Evolutionary conservation across 2,888 invertebrate genomes (phyloP).

Genomic region (Volucella inanis): DNA sequence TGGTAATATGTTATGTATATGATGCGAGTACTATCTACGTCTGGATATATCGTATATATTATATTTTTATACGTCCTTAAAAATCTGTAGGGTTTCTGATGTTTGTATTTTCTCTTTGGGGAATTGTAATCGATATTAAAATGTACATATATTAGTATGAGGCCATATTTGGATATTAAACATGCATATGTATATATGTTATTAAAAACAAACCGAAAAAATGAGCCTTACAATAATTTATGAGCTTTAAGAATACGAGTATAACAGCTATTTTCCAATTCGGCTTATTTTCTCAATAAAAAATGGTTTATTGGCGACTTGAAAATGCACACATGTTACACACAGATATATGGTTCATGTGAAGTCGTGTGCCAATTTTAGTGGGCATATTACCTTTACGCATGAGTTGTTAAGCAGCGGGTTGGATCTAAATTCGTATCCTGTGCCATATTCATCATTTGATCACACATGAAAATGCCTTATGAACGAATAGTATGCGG

Average conservation of each 20-base stretch:
- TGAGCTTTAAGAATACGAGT: slow-evolving; percentile 42
- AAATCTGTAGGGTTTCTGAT: slow-evolving; percentile 27
- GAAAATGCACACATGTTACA: slow-evolving; percentile 1
- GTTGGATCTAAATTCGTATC: slow-evolving; percentile 46
- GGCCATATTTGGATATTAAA: no score
- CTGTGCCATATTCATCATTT: slow-evolving; percentile 48
- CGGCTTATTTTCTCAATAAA: slow-evolving; percentile 7
- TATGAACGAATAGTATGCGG: not conserved
- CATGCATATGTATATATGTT: no score
- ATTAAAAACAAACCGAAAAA: slow-evolving; percentile 20
- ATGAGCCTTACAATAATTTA: slow-evolving; percentile 53
- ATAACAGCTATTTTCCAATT: slow-evolving; percentile 23
- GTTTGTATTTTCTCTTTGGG: slow-evolving; percentile 18
- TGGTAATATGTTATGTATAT: no score
- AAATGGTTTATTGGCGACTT: slow-evolving; percentile 1
- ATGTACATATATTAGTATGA: not conserved
- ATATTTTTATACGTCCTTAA: not conserved
- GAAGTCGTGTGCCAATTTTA: slow-evolving; percentile 10
- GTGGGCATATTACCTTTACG: slow-evolving; percentile 25
- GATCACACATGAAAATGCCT: slow-evolving; percentile 8
- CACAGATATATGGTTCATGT: no score
- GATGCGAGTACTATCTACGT: no score
- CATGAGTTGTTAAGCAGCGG: slow-evolving; percentile 44
- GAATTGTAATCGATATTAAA: slow-evolving; percentile 35
- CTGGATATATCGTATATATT: no score